These are phyloP conservation scores for Ophioninae sp. DNA, from an alignment of 2,888 invertebrate genomes.

Conservation along the genomic window DNA sequence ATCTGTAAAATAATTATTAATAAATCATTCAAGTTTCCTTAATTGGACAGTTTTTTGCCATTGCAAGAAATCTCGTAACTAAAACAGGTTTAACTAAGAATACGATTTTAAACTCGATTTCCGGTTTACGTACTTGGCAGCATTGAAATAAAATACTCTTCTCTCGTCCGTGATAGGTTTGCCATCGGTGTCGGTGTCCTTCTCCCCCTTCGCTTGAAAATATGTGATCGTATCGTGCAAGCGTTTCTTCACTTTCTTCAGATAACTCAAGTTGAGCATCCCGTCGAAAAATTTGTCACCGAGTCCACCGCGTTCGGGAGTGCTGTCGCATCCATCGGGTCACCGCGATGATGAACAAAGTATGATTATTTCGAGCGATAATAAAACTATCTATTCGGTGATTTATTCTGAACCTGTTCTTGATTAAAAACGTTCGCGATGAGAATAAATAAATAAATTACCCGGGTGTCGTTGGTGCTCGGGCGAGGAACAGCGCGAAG, in stretches of 20 bases:
- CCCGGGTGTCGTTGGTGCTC: constrained; percentile 82
- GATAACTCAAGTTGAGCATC: constrained; percentile 85
- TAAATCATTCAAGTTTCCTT: neutral
- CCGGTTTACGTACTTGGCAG: constrained; percentile 72
- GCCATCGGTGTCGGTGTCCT: constrained; percentile 76
- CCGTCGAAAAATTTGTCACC: constrained; percentile 90
- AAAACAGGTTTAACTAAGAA: neutral
- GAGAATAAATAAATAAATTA: constrained; percentile 63
- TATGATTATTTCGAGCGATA: neutral
- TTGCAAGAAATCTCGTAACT: neutral
- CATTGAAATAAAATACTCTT: constrained; percentile 76
- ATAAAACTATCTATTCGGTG: neutral
- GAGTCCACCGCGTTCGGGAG: constrained; percentile 84
- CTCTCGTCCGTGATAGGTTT: constrained; percentile 77
- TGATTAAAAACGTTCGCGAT: neutral
- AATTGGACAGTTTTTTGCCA: neutral
- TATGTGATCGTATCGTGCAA: constrained; percentile 85
- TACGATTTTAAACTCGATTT: neutral
- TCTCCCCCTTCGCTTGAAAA: constrained; percentile 82
- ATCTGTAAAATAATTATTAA: constrained; percentile 75
- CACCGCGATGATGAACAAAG: neutral
- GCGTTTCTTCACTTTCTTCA: constrained; percentile 87
- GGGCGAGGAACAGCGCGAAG: constrained; percentile 86
- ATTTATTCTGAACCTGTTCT: neutral
- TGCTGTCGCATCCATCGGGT: constrained; percentile 73